Evolutionary conservation across 2,888 invertebrate genomes (phyloP), one percentile per base, ranked within the genome.

Genomic region (Stramonita haemastoma): DNA sequence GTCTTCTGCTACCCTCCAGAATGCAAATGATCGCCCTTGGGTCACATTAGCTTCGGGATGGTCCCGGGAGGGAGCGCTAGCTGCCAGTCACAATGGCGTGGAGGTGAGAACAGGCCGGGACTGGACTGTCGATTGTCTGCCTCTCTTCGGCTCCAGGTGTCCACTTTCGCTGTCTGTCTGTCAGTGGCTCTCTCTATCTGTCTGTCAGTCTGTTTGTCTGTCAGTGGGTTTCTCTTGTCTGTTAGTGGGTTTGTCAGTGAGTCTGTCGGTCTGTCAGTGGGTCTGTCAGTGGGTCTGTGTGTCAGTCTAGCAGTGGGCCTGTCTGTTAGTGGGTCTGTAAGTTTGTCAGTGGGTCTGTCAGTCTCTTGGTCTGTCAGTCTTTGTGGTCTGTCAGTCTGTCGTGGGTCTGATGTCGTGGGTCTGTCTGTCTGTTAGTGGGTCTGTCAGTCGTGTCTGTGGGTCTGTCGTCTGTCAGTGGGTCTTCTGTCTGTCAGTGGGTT

Each of bases 1-100:
- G 88, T 88, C 83, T 60, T 83, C 70, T 36, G 32, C 60, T 60
- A 57, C 88, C 81, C 87, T 29, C 83, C 83, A 57, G 88, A 88
- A 88, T 88, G 88, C 88, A 88, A 88, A 88, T 88, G 56, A 34
- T 32, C 88, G 83, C 88, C 88, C 88, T 32, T 60, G 88, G 83
- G 83, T 88, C 88, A 83, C 83, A 66, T 70, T 79, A n/a, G 57
- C 81, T 32, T 57, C 57, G 17, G 70, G 81, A 70, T 26, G 83
- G 15, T 88, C 88, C 88, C 88, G 26, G 19, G 83, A 83, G 60
- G 29, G 81, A 4, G 32, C 84, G 60, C 88, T 26, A 36, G 32
- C 56, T 88, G 88, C 83, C 88, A 88, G 57, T 88, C 88, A 88
- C 29, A 26, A 83, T 46, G 57, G 36, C 32, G 60, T 1, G 81